Base-by-base conservation (phyloP, 1,140 invertebrate genomes). In the Tenebrio molitor region DNA sequence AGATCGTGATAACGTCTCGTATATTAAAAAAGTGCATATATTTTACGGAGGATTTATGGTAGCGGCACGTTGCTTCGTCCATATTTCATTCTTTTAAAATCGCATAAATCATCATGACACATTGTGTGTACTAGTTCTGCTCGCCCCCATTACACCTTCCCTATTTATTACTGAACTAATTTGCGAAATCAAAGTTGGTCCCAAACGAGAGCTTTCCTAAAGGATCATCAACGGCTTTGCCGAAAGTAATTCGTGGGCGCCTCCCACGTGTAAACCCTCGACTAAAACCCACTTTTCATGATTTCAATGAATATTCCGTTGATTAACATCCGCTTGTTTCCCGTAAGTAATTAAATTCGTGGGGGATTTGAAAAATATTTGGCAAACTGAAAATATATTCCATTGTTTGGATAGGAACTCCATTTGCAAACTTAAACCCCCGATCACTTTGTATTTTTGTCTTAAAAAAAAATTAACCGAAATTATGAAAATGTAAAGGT, bases 21-120 rank as follows among this genome's bases (percentile, higher is more conserved):
- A 25, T 58, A 58, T 29, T 58, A 29, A 15, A 29, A 58, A 58
- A 58, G 23, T 58, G 8, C 21, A 58, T n/a, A 29, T 29, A 58
- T 14, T 58, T 58, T 58, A 21, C 29, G 21, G n/a, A 23, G 15
- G 10, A 50, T 19, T 19, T 50, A 21, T 50, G 44, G 19, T 17
- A 19, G 10, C 23, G 15, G 10, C 23, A 29, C 23, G 15, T 50
- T 50, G 44, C 23, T 17, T 17, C 44, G 14, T 21, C 44, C 10
- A 58, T 33, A 58, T 58, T 58, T 58, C 50, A 58, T 58, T 58
- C 50, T 33, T 10, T 58, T 58, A 58, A 58, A 58, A 58, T 58
- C 23, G n/a, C 15, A 58, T 58, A 58, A 58, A 58, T 58, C 50
- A 58, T 58, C 5, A 8, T 58, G 50, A 58, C 50, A 58, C 50